Base-by-base conservation (phyloP, 2,113 vertebrate species). In the Oostethus manadensis region DNA sequence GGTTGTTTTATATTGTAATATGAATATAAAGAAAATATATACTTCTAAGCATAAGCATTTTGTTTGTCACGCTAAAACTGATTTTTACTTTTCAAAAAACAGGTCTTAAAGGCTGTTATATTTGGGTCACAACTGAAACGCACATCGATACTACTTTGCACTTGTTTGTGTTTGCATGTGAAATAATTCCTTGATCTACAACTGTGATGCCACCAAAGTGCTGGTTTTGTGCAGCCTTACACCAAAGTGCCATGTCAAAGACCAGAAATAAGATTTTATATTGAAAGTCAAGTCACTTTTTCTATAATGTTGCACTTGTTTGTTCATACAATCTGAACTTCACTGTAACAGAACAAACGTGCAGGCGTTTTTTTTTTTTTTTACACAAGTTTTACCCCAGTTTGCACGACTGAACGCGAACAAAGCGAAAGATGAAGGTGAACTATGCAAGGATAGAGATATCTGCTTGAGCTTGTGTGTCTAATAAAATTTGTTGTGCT, bases 361-460 rank as follows among this genome's bases (percentile, higher is more conserved):
- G 3, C 35, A 3, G 9, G 3, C 35, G 20, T 13, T 21, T 49
- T n/a, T n/a, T n/a, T n/a, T n/a, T n/a, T n/a, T n/a, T n/a, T 47
- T 47, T 20, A 10, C 46, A 47, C 1, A 20, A 26, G 23, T 26
- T 26, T 26, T 26, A 5, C 23, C 5, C 23, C 23, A 26, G 5
- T 26, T 2, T 26, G 23, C 23, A 2, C 23, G 23, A 26, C 3
- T 26, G 23, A 26, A 26, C 23, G 23, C 23, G 23, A 47, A 22
- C 8, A 4, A 3, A 21, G 23, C 58, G 13, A 54, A 50, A 4
- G 47, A 43, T 56, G n/a, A 16, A 17, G 20, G n/a, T 62, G 21
- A 50, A 58, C 68, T 80, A 78, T 81, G 82, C 70, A 86, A 81
- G 81, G 66, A 84, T 73, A 23, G 38, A 56, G 18, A 62, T 26